A percentile compares a stretch with the other conserved stretches of the same genome.
Evolutionary conservation across 2,888 invertebrate genomes (phyloP).

Genomic region (Leucozona laternaria): DNA sequence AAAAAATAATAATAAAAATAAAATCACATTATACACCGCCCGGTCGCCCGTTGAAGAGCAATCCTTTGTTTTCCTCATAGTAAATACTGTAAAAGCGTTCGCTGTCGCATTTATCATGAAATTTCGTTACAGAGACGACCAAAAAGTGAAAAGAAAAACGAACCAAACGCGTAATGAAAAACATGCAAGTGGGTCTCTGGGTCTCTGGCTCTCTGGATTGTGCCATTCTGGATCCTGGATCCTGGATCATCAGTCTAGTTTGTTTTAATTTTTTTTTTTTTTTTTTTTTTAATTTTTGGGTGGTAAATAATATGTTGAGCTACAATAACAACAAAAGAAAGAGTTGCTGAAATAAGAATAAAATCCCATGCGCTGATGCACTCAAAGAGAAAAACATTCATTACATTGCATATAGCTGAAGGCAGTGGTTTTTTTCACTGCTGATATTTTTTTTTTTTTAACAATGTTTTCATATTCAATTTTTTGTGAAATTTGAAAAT

Average conservation of each 20-base stretch:
- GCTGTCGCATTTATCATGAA: constrained; percentile 54
- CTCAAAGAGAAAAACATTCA: constrained; percentile 59
- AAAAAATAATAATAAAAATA: background rate
- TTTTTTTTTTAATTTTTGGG: background rate
- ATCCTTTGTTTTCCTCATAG: constrained; percentile 4
- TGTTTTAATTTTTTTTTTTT: background rate
- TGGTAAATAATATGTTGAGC: constrained; percentile 12
- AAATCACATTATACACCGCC: background rate
- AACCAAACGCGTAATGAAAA: constrained; percentile 42
- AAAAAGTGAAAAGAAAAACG: constrained; percentile 15
- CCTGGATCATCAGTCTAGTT: background rate
- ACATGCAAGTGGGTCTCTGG: constrained; percentile 22
- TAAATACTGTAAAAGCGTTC: constrained; percentile 31
- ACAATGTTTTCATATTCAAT: constrained; percentile 30
- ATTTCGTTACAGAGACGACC: constrained; percentile 41
- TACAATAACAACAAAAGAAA: constrained; percentile 29
- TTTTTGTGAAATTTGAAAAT: constrained; percentile 46
- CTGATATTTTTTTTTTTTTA: background rate
- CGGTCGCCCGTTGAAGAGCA: background rate
- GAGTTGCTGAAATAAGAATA: constrained; percentile 25
- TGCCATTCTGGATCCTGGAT: constrained; percentile 20
- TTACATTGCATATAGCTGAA: constrained; percentile 40
- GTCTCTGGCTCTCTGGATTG: background rate
- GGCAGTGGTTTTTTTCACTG: constrained; percentile 24
- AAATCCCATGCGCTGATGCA: constrained; percentile 24